Conservation (phyloP, 2,113 vertebrate species). For the Stigmatopora argus region DNA sequence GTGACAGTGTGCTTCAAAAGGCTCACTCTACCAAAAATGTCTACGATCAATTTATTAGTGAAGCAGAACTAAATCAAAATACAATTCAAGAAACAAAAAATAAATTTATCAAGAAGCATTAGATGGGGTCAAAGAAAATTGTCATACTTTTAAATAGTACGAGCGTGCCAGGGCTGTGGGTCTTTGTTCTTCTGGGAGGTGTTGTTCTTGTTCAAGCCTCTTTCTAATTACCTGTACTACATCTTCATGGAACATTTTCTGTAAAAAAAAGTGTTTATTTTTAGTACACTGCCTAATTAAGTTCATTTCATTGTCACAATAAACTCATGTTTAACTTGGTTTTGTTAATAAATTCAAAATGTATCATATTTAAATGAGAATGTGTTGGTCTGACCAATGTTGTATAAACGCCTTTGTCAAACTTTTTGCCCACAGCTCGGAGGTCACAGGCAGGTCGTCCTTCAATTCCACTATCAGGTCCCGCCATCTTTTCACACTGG, state of each 20-base stretch:
- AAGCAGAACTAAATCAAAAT: not conserved
- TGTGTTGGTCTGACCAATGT: slow-evolving; percentile 73
- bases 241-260: slow-evolving; percentile 79
- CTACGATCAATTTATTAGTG: not conserved
- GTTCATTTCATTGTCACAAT: not conserved
- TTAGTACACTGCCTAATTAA: not conserved
- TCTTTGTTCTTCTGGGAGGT: slow-evolving; percentile 66
- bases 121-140: not conserved
- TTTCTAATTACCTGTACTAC: slow-evolving; percentile 70
- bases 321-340: not conserved
- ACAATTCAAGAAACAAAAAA: not conserved
- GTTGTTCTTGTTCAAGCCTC: slow-evolving; percentile 66
- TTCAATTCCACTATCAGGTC: slow-evolving; percentile 54
- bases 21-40: not conserved
- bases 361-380: not conserved
- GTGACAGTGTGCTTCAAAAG: not conserved
- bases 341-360: not conserved
- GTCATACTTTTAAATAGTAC: slow-evolving; percentile 72
- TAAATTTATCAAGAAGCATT: not conserved
- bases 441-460: slow-evolving; percentile 75
- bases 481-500: slow-evolving; percentile 69
- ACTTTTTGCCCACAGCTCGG: slow-evolving; percentile 77
- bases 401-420: slow-evolving; percentile 81
- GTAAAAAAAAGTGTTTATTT: not conserved
- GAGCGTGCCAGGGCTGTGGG: slow-evolving; percentile 72